phyloP scores from a whole-genome alignment of 2,888 invertebrate species.

The Alloplasta piceator region DNA sequence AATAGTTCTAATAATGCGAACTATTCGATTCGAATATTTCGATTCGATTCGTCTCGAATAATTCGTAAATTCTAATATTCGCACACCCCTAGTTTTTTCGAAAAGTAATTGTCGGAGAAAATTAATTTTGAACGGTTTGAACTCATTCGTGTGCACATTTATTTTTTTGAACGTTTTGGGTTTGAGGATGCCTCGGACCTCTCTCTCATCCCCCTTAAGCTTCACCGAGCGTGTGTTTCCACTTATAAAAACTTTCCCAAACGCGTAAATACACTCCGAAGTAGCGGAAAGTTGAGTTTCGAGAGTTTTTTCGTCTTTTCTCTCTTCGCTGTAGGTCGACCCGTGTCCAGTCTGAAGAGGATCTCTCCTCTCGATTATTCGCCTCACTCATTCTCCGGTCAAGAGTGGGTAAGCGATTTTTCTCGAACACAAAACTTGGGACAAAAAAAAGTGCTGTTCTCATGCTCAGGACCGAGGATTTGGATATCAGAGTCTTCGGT shows the following conservation, averaged over 20 bases:
- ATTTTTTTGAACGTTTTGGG: no score
- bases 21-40: no score
- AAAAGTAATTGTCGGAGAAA: no score
- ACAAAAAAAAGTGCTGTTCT: slow-evolving; percentile 40
- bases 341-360: slow-evolving; percentile 55
- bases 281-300: slow-evolving; percentile 69
- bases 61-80: no score
- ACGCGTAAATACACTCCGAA: slow-evolving; percentile 79
- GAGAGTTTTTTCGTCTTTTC: slow-evolving; percentile 42
- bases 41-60: no score
- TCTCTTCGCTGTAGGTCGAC: slow-evolving; percentile 78
- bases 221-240: slow-evolving; percentile 72
- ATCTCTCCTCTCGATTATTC: slow-evolving; percentile 48
- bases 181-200: background rate
- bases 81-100: no score
- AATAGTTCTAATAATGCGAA: no score
- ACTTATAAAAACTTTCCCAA: slow-evolving; percentile 80
- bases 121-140: no score
- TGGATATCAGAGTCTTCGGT: slow-evolving; percentile 39
- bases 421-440: slow-evolving; percentile 4
- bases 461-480: slow-evolving; percentile 28
- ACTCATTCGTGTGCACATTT: no score
- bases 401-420: slow-evolving; percentile 41
- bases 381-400: slow-evolving; percentile 51
- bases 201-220: slow-evolving; percentile 24